Evolutionary conservation across 2,113 vertebrate species (phyloP).

Genomic region (Cynopterus brachyotis): DNA sequence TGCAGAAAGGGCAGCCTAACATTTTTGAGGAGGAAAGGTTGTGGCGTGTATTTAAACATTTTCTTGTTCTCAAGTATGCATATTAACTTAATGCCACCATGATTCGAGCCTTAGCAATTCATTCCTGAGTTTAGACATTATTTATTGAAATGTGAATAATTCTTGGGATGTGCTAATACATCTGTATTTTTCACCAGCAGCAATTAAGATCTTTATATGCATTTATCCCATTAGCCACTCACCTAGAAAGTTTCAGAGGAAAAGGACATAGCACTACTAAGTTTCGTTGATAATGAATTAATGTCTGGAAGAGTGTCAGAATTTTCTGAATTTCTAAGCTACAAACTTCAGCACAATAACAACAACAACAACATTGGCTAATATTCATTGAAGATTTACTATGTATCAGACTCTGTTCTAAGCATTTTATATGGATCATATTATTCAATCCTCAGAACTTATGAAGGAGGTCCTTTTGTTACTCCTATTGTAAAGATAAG

Average conservation of each 20-base stretch:
- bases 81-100: not conserved
- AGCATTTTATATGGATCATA: not conserved
- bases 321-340: not conserved
- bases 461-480: not conserved
- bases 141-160: not conserved
- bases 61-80: not conserved
- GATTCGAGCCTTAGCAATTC: not conserved
- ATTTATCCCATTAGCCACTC: not conserved
- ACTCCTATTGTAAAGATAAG: not conserved
- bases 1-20: not conserved
- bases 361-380: not conserved
- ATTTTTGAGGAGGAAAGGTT: not conserved
- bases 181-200: not conserved
- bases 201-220: not conserved
- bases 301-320: not conserved
- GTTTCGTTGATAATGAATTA: not conserved
- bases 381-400: not conserved
- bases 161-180: not conserved
- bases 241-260: not conserved
- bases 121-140: slow-evolving; percentile 3
- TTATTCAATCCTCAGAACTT: not conserved
- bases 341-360: not conserved
- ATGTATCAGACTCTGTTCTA: not conserved
- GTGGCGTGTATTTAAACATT: not conserved
- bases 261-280: not conserved